Evolutionary conservation across 2,113 vertebrate species (phyloP).

Genomic region (Actinemys pallida): DNA sequence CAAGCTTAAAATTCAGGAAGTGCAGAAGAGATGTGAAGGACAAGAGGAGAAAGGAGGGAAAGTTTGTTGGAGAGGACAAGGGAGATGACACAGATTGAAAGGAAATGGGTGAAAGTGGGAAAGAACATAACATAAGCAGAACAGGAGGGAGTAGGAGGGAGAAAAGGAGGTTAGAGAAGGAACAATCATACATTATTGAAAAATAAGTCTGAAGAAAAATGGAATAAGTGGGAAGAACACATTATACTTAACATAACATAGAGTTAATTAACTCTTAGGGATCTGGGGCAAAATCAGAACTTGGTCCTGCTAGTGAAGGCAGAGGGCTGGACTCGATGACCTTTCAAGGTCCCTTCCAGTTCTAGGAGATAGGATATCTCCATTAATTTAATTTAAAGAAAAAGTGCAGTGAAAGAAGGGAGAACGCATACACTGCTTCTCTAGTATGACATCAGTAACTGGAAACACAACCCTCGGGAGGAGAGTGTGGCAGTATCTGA

Average conservation of each 20-base stretch:
- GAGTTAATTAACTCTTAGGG: not conserved
- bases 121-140: not conserved
- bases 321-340: no score
- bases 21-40: no score
- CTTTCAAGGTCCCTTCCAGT: no score
- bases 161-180: not conserved
- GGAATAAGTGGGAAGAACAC: not conserved
- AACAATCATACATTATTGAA: not conserved
- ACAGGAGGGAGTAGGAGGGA: not conserved
- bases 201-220: not conserved
- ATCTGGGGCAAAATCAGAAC: no score
- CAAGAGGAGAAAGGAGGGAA: no score
- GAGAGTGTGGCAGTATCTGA: no score
- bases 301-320: no score
- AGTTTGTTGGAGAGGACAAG: accelerated
- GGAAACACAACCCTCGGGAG: no score
- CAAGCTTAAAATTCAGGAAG: not conserved
- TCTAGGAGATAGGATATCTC: no score
- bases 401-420: not conserved
- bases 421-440: not conserved
- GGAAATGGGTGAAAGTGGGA: not conserved
- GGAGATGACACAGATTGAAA: not conserved
- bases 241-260: not conserved
- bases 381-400: not conserved
- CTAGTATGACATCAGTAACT: no score